A percentile compares a stretch with the other conserved stretches of the same genome.
Evolutionary conservation across 2,888 invertebrate species (phyloP).

Genomic region (Dasysyrphus tricinctus): DNA sequence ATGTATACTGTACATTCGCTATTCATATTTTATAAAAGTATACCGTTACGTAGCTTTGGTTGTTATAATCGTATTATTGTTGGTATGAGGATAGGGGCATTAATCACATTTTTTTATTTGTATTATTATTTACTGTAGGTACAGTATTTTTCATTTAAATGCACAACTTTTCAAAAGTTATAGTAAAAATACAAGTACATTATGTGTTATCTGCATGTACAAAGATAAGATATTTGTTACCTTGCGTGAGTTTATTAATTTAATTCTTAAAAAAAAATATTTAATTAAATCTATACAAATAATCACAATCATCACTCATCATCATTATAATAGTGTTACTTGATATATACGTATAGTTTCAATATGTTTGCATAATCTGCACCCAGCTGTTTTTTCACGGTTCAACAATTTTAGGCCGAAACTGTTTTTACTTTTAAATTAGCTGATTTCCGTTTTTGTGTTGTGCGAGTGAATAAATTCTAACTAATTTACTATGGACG

Average conservation of each 20-base stretch:
- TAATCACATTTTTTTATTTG: background rate
- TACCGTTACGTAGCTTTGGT: constrained; percentile 3
- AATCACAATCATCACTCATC: background rate
- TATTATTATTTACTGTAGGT: background rate
- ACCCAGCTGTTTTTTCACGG: constrained; percentile 34
- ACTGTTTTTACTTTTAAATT: constrained; percentile 49
- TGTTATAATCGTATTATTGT: constrained; percentile 67
- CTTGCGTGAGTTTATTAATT: background rate
- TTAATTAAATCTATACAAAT: background rate
- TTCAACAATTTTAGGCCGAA: constrained; percentile 65
- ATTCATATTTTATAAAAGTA: background rate
- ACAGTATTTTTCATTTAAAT: too few relatives aligned
- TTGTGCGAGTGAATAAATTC: constrained; percentile 25
- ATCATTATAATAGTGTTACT: background rate
- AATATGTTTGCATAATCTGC: background rate
- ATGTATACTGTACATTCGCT: background rate
- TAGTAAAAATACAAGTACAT: background rate
- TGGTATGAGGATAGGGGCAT: background rate
- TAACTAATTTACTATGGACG: constrained; percentile 46
- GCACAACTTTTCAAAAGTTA: background rate
- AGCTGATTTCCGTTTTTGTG: constrained; percentile 51
- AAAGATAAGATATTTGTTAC: too few relatives aligned
- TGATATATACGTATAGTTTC: background rate
- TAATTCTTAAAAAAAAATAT: background rate
- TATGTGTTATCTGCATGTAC: too few relatives aligned